Conservation (phyloP, 2,797 vertebrate species). For the Premnoplex brunnescens region DNA sequence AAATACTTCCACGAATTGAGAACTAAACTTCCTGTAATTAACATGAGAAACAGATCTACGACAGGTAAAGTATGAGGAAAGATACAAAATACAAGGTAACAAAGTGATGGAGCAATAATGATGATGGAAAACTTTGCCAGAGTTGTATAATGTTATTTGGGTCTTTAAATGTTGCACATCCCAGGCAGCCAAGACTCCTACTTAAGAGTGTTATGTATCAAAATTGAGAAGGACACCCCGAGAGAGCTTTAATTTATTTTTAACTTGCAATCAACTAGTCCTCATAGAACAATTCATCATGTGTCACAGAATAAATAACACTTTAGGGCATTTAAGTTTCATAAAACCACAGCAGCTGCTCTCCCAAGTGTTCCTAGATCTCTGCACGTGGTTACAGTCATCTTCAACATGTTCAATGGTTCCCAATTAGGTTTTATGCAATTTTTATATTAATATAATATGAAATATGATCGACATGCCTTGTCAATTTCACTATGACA, state of each 20-base stretch:
- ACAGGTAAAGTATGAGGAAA: background rate
- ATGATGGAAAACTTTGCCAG: constrained; percentile 17
- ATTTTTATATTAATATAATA: background rate
- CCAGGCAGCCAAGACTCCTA: constrained; percentile 8
- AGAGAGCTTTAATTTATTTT: constrained; percentile 41
- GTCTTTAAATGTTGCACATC: background rate
- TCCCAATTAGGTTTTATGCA: background rate
- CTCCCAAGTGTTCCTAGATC: background rate
- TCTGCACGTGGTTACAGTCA: background rate
- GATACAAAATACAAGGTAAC: background rate
- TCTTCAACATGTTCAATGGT: background rate
- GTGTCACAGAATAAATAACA: background rate
- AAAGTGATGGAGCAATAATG: background rate
- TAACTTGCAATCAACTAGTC: constrained; percentile 22
- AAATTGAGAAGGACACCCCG: background rate
- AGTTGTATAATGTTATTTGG: constrained; percentile 39
- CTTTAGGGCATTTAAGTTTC: background rate
- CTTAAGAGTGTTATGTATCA: constrained; percentile 11
- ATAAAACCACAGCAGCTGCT: background rate
- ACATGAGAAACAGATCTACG: background rate
- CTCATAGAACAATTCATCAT: constrained; percentile 1
- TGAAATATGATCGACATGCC: background rate
- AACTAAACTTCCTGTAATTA: background rate
- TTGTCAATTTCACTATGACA: background rate
- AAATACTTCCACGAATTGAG: background rate